These are phyloP conservation scores for Chydorus sphaericus DNA, from an alignment of 2,888 invertebrate genomes.

Conservation along the genomic window DNA sequence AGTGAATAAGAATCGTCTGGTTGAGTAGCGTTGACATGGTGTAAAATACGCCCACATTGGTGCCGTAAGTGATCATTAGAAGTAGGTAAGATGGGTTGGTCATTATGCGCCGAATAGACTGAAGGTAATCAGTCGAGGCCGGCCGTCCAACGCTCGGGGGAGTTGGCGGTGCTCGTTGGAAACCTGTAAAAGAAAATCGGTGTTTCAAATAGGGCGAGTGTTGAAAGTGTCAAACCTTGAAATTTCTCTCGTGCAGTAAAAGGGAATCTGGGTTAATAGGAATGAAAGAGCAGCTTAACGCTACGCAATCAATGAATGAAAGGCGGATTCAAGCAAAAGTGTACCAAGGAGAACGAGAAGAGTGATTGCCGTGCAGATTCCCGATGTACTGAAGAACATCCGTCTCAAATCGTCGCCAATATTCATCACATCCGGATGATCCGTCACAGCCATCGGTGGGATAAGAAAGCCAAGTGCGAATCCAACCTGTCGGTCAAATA, in stretches of 20 bases:
- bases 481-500: constrained; percentile 54
- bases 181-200: no score
- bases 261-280: not conserved
- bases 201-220: no score
- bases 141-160: constrained; percentile 77
- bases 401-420: constrained; percentile 55
- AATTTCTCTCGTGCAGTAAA: no score
- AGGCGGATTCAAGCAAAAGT: not conserved
- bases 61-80: constrained; percentile 71
- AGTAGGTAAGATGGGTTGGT: constrained; percentile 67
- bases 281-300: constrained; percentile 21
- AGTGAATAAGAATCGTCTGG: constrained; percentile 68
- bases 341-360: constrained; percentile 66
- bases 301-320: no score
- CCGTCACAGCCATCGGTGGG: constrained; percentile 45
- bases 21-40: constrained; percentile 91
- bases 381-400: constrained; percentile 77
- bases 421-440: constrained; percentile 29
- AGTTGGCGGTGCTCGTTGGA: constrained; percentile 68
- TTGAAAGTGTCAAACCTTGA: no score
- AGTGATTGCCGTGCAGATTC: constrained; percentile 62
- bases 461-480: constrained; percentile 75
- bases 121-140: constrained; percentile 33
- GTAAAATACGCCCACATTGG: constrained; percentile 93
- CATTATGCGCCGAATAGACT: constrained; percentile 44